These are phyloP conservation scores for Xiphias gladius DNA, from an alignment of 2,113 vertebrate species.

Conservation along the genomic window DNA sequence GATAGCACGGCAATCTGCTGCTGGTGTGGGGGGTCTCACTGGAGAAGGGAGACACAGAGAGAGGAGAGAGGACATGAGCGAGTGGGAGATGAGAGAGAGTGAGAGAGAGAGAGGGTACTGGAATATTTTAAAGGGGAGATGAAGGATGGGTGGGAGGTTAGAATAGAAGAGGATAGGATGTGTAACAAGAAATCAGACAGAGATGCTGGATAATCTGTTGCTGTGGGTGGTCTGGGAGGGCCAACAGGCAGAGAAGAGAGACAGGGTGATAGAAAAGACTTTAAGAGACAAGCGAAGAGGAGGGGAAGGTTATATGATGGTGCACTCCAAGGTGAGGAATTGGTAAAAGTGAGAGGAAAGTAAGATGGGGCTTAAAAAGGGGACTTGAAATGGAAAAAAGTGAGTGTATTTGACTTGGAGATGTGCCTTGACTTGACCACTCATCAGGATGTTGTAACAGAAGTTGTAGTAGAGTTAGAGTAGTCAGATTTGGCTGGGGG, in stretches of 20 bases:
- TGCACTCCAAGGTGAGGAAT: constrained; percentile 14
- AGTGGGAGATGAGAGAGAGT: constrained; percentile 3
- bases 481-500: neutral
- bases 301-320: neutral
- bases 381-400: neutral
- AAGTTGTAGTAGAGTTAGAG: neutral
- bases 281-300: neutral
- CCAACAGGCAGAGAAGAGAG: neutral
- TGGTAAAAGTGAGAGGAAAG: neutral
- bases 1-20: constrained; percentile 79
- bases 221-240: constrained; percentile 66
- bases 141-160: constrained; percentile 34
- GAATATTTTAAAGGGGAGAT: constrained; percentile 50
- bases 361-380: neutral
- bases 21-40: constrained; percentile 73
- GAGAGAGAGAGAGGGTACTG: constrained; percentile 8
- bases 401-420: neutral
- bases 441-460: neutral
- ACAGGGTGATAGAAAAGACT: constrained; percentile 15
- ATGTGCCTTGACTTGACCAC: neutral
- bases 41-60: constrained; percentile 29
- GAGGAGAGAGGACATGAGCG: constrained; percentile 11
- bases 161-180: constrained; percentile 34
- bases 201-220: constrained; percentile 54
- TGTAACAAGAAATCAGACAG: constrained; percentile 64